Percentiles rank a stretch among this genome's conserved stretches.
These are phyloP conservation scores for Anoplopoma fimbria DNA, from an alignment of 2,113 vertebrate species.

Conservation along the genomic window DNA sequence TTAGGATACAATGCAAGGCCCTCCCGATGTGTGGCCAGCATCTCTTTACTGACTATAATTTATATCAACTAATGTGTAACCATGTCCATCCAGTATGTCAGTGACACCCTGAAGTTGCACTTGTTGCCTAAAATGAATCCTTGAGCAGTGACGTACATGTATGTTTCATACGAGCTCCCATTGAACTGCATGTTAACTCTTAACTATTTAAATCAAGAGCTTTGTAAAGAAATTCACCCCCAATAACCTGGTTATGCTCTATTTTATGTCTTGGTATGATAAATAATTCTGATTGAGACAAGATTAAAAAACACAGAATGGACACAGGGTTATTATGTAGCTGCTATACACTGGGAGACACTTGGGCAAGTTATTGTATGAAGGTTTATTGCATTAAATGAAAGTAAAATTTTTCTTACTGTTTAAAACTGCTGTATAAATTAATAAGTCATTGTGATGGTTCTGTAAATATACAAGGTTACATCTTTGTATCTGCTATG, in stretches of 20 bases:
- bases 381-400: slow-evolving; percentile 60
- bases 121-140: slow-evolving; percentile 37
- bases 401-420: slow-evolving; percentile 58
- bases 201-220: slow-evolving; percentile 22
- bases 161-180: slow-evolving; percentile 24
- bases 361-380: slow-evolving; percentile 47
- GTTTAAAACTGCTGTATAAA: slow-evolving; percentile 73
- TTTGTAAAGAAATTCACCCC: slow-evolving; percentile 15
- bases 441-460: slow-evolving; percentile 61
- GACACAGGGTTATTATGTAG: slow-evolving; percentile 53
- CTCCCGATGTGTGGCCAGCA: slow-evolving; percentile 40
- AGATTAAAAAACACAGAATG: slow-evolving; percentile 1
- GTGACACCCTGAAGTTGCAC: slow-evolving; percentile 39
- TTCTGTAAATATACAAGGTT: slow-evolving; percentile 80
- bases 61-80: slow-evolving; percentile 41
- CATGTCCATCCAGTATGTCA: slow-evolving; percentile 42
- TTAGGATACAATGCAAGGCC: slow-evolving; percentile 51
- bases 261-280: neutral
- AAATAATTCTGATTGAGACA: neutral
- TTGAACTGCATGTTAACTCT: slow-evolving; percentile 52
- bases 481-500: slow-evolving; percentile 74
- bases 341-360: slow-evolving; percentile 57
- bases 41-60: slow-evolving; percentile 46
- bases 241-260: slow-evolving; percentile 16
- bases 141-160: slow-evolving; percentile 32